Conservation (phyloP, 1,140 invertebrate species). For the Aethina tumida region DNA sequence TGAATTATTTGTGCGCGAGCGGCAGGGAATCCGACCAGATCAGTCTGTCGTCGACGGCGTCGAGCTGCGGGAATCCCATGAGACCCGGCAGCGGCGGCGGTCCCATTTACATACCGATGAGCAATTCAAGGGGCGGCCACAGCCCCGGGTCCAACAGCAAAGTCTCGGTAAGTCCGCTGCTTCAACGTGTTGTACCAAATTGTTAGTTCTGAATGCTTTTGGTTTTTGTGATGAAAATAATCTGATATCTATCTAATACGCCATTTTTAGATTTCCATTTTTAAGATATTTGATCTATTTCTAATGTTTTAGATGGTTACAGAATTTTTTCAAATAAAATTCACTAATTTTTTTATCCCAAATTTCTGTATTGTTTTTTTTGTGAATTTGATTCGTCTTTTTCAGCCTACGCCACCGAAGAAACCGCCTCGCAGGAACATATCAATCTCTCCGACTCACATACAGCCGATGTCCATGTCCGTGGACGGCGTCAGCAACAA, state of each 20-base stretch:
- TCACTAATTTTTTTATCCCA: background rate
- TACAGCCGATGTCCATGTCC: constrained; percentile 46
- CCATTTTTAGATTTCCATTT: too few relatives aligned
- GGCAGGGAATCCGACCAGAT: constrained; percentile 35
- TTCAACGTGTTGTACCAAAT: background rate
- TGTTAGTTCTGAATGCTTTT: background rate
- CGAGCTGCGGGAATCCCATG: constrained; percentile 34
- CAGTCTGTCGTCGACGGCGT: constrained; percentile 36
- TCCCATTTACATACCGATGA: constrained; percentile 37
- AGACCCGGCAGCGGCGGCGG: constrained; percentile 33
- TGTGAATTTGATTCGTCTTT: constrained; percentile 1
- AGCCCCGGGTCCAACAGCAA: constrained; percentile 38
- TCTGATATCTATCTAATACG: too few relatives aligned
- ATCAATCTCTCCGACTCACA: constrained; percentile 69
- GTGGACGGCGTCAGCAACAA: constrained; percentile 43
- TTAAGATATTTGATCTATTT: too few relatives aligned
- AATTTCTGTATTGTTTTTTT: background rate
- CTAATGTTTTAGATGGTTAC: too few relatives aligned
- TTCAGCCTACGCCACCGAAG: constrained; percentile 70
- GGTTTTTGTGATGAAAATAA: too few relatives aligned
- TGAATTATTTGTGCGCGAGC: constrained; percentile 32
- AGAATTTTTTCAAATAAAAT: background rate
- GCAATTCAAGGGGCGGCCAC: constrained; percentile 31
- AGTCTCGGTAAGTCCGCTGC: constrained; percentile 35
- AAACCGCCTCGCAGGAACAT: constrained; percentile 78